Evolutionary conservation across 2,888 invertebrate genomes (phyloP), one percentile per base, ranked within the genome.

Genomic region (Yponomeuta plumbellus): DNA sequence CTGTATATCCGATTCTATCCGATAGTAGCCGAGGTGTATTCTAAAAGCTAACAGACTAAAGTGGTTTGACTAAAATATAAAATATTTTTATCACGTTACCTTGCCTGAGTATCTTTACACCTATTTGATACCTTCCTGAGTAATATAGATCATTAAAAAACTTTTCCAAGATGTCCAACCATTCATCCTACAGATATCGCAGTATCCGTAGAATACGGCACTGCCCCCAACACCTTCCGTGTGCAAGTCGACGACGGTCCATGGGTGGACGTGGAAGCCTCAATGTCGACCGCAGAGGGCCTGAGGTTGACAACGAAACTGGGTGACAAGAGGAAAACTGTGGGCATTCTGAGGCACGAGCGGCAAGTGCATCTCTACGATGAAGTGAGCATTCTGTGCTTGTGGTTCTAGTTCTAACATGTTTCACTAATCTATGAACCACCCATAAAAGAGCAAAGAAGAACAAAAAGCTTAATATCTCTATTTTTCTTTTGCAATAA

Each of bases 171-270:
- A 44, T 13, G 3, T 52, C 34, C 34, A 34, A 34, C 1, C 8
- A 1, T 52, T 52, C 2, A 52, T 4, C 66, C 80, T 76, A 21
- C 78, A 94, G 93, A 93, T 72, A 71, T 90, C 63, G 81, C 81
- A 69, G 92, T 94, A 20, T 88, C 92, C 69, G 89, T 95, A 0
- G 92, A 93, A 76, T 93, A 92, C 72, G 77, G 84, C 34, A 89
- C 84, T 26, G 63, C 72, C 1, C 83, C 84, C 0, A 83, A 86
- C 71, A 73, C 76, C 0, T 91, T 87, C 74, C 74, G 73, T 26
- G 84, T 90, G 5, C 80, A 79, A 72, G 86, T 90, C 82, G 85
- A 83, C 78, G 86, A 92, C 52, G 92, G 92, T 22, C 86, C 86
- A 10, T 95, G 94, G 94, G 85, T 79, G 34, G 78, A 73, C 34